Evolutionary conservation across 2,888 invertebrate species (phyloP), one percentile per base, ranked within the genome.

Genomic region (Cataglyphis albicans): DNA sequence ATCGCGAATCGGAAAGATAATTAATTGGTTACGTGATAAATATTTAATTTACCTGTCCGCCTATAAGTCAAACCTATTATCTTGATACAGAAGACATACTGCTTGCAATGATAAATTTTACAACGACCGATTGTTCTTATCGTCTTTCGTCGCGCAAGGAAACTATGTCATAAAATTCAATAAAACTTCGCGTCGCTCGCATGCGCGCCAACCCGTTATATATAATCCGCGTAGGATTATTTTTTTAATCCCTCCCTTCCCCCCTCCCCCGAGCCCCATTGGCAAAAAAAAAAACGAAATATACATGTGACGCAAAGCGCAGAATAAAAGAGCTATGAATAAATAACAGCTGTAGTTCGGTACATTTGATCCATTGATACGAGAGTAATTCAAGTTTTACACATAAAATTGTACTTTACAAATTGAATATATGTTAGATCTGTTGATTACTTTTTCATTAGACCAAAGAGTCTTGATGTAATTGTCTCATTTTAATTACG

Each of bases 151-250:
- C 21, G 32, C 25, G 44, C 41, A 25, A 35, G 52, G 67, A 25
- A 80, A 80, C 78, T 70, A 70, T 70, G 59, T 44, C 44, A 59
- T 80, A 80, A 80, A 80, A 80, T 80, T 80, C 78, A 80, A 80
- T 80, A 80, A 80, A 80, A 80, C 78, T 80, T 80, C 18, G 48
- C 78, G 70, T 61, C 44, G 70, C 70, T 80, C 78, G 78, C 78
- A 70, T 80, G 78, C 78, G 78, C 78, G 70, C n/a, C 76, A 70
- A 61, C 78, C 44, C 70, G 70, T 80, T 70, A 80, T 80, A 70
- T 68, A 80, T 80, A 80, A 80, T 80, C 78, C 59, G 44, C 35
- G 59, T 68, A 59, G 59, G 25, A 80, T 80, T 68, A 70, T 70
- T 70, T 68, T 76, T 78, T 78, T 78, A 41, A n/a, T n/a, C 10